phyloP scores from a whole-genome alignment of 2,797 vertebrate genomes.

The Xiphorhynchus erythropygius region DNA sequence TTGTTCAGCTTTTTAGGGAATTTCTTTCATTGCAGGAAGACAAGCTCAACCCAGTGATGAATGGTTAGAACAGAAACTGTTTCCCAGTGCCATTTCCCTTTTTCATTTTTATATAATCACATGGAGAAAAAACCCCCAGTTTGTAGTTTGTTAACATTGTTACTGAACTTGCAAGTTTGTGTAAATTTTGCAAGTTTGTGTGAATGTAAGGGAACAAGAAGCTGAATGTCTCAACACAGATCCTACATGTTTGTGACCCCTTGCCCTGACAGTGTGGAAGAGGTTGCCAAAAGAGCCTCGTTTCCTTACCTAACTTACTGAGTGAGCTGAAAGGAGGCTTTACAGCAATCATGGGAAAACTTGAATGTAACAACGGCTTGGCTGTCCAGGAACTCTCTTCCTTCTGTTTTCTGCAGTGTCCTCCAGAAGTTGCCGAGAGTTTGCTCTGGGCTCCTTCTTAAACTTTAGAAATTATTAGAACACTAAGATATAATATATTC shows the following conservation, averaged over 20 bases:
- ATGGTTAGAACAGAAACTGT: not conserved
- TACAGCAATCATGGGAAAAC: not conserved
- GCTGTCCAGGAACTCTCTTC: not conserved
- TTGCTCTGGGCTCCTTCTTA: not conserved
- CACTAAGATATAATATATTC: not conserved
- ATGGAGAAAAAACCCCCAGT: accelerated
- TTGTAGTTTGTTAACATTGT: not conserved
- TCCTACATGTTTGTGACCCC: not conserved
- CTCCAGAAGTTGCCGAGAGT: not conserved
- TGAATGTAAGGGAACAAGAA: not conserved
- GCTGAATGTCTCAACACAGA: not conserved
- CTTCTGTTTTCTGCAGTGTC: not conserved
- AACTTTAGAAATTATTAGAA: not conserved
- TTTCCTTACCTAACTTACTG: not conserved
- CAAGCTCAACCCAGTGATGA: not conserved
- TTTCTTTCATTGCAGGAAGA: not conserved
- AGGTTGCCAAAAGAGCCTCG: not conserved
- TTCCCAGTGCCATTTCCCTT: not conserved
- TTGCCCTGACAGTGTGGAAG: not conserved
- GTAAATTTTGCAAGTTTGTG: not conserved
- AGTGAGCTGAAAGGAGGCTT: not conserved
- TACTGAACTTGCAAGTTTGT: not conserved
- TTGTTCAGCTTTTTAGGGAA: not conserved
- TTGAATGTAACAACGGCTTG: not conserved
- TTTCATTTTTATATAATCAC: not conserved